These are phyloP conservation scores for Sebastiscus tertius DNA, from an alignment of 2,797 vertebrate genomes.

Conservation along the genomic window DNA sequence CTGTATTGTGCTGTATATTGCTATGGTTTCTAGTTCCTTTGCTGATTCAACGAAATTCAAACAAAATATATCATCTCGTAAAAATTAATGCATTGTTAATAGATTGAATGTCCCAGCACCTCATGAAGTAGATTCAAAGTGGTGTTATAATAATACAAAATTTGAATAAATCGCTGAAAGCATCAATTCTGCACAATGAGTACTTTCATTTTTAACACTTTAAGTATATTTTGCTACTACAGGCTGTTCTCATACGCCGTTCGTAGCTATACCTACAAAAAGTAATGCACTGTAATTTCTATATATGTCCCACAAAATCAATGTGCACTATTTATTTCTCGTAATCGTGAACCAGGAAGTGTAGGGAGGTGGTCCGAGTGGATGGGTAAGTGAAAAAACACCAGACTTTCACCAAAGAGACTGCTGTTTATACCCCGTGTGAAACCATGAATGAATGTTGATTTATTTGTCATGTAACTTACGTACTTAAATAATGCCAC, in stretches of 20 bases:
- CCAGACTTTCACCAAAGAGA: accelerated
- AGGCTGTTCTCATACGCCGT: neutral
- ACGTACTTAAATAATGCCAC: neutral
- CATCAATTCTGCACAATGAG: neutral
- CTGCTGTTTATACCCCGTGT: neutral
- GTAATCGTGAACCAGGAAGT: too few relatives aligned
- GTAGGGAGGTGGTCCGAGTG: neutral
- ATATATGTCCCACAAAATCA: neutral
- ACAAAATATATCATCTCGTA: neutral
- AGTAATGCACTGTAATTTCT: neutral
- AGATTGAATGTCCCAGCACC: neutral
- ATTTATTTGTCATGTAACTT: neutral
- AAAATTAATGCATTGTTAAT: neutral
- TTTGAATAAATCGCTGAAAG: neutral
- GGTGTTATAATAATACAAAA: neutral
- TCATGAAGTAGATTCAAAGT: neutral
- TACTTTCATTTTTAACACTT: neutral
- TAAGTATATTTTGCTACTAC: neutral
- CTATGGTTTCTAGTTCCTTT: neutral
- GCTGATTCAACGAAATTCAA: neutral
- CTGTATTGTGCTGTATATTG: too few relatives aligned
- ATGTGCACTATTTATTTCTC: neutral
- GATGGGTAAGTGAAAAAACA: neutral
- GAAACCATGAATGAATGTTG: neutral
- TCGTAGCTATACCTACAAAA: accelerated